Percentiles rank a stretch among this genome's conserved stretches.
Evolutionary conservation across 2,113 vertebrate genomes (phyloP).

Genomic region (Heliornis fulica): DNA sequence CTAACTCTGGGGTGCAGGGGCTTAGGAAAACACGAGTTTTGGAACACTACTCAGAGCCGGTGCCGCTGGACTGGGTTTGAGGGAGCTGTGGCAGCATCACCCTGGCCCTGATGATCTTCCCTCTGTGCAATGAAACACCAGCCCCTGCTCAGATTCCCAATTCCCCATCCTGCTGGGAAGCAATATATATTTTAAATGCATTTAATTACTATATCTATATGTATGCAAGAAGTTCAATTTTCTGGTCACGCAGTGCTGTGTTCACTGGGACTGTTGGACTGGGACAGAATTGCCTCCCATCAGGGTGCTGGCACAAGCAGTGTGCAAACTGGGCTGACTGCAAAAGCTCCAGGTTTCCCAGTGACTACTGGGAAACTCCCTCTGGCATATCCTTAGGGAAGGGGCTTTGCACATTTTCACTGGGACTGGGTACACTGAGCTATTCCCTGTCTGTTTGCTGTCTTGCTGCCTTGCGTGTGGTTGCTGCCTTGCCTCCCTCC

Average conservation of each 20-base stretch:
- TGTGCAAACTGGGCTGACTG: neutral
- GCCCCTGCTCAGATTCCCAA: neutral
- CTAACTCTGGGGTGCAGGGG: no score
- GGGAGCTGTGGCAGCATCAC: neutral
- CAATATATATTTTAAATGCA: neutral
- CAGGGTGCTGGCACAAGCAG: neutral
- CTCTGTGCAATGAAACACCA: rapidly evolving
- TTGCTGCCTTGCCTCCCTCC: neutral
- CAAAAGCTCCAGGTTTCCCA: neutral
- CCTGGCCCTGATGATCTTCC: neutral
- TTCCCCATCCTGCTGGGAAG: neutral
- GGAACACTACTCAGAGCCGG: neutral
- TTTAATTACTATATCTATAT: neutral
- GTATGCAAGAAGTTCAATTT: neutral
- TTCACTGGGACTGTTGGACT: neutral
- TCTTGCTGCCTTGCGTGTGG: no score
- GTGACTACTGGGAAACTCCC: neutral
- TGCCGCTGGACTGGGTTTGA: neutral
- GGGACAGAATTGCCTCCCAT: neutral
- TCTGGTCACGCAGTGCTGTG: neutral
- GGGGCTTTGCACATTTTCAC: neutral
- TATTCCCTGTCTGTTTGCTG: no score
- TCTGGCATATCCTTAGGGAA: neutral
- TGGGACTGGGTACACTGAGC: neutral
- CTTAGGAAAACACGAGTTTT: neutral